A percentile compares a stretch with the other conserved stretches of the same genome.
phyloP scores from a whole-genome alignment of 2,888 invertebrate genomes.

The Psylliodes chrysocephalus region DNA sequence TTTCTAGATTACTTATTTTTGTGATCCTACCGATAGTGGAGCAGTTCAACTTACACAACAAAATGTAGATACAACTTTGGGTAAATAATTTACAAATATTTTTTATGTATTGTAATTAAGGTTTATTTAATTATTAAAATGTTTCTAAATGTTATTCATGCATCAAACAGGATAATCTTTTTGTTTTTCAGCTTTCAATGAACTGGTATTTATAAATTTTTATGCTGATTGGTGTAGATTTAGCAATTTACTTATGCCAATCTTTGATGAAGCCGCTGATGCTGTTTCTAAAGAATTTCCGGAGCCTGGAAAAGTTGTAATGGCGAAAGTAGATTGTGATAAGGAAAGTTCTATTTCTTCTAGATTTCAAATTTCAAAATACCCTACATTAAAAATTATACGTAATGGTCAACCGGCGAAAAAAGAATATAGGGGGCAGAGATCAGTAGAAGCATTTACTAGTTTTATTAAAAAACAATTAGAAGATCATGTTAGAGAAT shows the following conservation, averaged over 20 bases:
- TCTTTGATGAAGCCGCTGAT: constrained; percentile 95
- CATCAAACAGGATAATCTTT: not conserved
- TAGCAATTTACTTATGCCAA: constrained; percentile 95
- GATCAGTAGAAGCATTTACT: constrained; percentile 90
- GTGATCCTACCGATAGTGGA: constrained; percentile 83
- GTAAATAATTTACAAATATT: constrained; percentile 65
- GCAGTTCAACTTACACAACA: constrained; percentile 83
- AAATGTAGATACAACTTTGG: constrained; percentile 86
- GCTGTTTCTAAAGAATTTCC: constrained; percentile 84
- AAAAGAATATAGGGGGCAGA: constrained; percentile 87
- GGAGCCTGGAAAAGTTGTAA: constrained; percentile 84
- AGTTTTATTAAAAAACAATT: constrained; percentile 90
- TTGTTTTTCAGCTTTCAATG: constrained; percentile 85
- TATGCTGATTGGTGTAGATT: constrained; percentile 99
- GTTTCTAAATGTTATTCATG: not conserved
- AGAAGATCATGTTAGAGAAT: constrained; percentile 85
- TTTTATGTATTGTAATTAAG: not conserved
- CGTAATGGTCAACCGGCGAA: constrained; percentile 91
- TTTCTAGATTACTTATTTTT: constrained; percentile 66
- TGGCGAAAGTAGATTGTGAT: constrained; percentile 98
- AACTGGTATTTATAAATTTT: constrained; percentile 98
- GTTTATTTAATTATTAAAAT: not conserved
- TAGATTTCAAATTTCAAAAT: constrained; percentile 96
- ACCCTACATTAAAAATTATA: constrained; percentile 96
- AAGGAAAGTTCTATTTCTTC: constrained; percentile 87